Evolutionary conservation across 2,888 invertebrate genomes (phyloP).

Genomic region (Trypoxylon attenuatum): DNA sequence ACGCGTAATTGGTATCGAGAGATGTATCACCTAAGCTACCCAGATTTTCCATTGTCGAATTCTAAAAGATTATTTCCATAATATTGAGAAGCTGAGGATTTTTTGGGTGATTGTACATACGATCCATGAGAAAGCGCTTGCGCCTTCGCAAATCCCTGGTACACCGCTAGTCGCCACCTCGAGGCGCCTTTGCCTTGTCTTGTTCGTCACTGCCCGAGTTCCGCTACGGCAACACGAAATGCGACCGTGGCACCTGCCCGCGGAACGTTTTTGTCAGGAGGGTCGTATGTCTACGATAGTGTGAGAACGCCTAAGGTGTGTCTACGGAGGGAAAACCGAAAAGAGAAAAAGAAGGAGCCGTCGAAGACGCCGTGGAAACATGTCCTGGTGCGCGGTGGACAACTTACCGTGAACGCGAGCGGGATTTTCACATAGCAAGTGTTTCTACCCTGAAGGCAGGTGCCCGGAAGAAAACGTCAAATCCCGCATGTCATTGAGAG

Average conservation of each 20-base stretch:
- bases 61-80: not conserved
- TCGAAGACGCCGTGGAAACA: constrained; percentile 1
- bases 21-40: too few relatives aligned
- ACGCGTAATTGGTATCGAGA: too few relatives aligned
- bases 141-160: constrained; percentile 46
- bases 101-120: constrained; percentile 24
- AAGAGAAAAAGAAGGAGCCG: not conserved
- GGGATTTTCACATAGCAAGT: constrained; percentile 2
- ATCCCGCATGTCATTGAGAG: too few relatives aligned
- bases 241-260: constrained; percentile 34
- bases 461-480: not conserved
- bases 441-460: not conserved
- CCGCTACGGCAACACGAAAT: constrained; percentile 32
- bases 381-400: constrained; percentile 29
- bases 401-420: constrained; percentile 26
- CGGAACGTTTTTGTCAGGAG: constrained; percentile 21
- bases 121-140: constrained; percentile 67
- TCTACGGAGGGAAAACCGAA: not conserved
- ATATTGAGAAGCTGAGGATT: not conserved
- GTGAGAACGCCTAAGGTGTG: constrained; percentile 14
- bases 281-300: constrained; percentile 25
- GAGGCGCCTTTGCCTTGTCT: constrained; percentile 12
- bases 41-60: too few relatives aligned
- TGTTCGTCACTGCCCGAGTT: constrained; percentile 33
- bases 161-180: not conserved